Base-by-base conservation (phyloP, 2,113 vertebrate genomes). In the Morphnarchus princeps region DNA sequence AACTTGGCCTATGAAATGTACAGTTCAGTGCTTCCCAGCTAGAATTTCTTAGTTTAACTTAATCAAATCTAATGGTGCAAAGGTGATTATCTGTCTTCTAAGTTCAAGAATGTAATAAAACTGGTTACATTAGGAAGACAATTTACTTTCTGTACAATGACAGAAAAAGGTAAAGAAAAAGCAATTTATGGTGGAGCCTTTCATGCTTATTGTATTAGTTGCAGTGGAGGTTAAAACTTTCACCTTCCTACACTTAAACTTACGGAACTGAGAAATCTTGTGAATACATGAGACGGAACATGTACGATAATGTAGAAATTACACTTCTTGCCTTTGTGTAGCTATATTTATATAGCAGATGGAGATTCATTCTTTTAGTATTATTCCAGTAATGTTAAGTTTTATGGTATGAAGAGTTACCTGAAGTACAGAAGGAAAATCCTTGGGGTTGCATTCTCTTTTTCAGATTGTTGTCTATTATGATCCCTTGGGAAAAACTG, bases 81-180 rank as follows among this genome's bases (percentile, higher is more conserved):
- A 88, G 58, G 87, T 87, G 79, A 93, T 93, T 94, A 91, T 77
- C 55, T 58, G 66, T 65, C 70, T 43, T 59, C 43, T 43, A 45
- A 80, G 59, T 73, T 91, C 54, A 66, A 58, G 70, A 86, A 67
- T 42, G 38, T 72, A 93, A 90, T 87, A 82, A 72, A 95, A 65
- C 38, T 71, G 47, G 57, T 91, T 95, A 57, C 77, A 82, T 89
- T 87, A 93, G 81, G 28, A 65, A 87, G 78, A 76, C 26, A 79
- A 80, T 82, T 89, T 87, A 82, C 95, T 91, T 87, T 29, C 49
- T 77, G 25, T 34, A 49, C 16, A 31, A 26, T 54, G 78, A 89
- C 49, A 91, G 77, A 24, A 81, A 82, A 84, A 66, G 13, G 77
- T 87, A 94, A 92, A 92, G 87, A 89, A 89, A 89, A 95, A 49